These are phyloP conservation scores for Amazona finschi DNA, from an alignment of 2,797 vertebrate genomes.

Conservation along the genomic window DNA sequence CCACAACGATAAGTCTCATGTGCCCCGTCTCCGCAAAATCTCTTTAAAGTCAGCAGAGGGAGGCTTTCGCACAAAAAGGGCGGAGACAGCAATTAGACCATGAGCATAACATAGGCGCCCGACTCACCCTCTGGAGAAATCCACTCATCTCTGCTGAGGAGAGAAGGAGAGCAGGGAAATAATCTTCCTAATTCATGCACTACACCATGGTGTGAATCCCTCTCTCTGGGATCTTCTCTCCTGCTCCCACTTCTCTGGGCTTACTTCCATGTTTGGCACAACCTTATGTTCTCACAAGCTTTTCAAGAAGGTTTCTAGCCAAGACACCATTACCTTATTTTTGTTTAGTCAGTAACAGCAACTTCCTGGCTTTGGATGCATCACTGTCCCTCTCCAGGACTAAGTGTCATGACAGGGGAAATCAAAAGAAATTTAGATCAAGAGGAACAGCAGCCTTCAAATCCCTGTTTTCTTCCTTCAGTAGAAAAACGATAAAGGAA, in stretches of 20 bases:
- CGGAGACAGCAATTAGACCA: not conserved
- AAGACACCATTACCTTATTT: not conserved
- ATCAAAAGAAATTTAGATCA: not conserved
- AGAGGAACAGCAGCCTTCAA: not conserved
- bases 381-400: not conserved
- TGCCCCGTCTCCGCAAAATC: not conserved
- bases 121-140: not conserved
- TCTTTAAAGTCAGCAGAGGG: not conserved
- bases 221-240: not conserved
- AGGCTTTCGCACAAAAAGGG: not conserved
- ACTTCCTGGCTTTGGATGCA: not conserved
- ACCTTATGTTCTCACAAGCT: not conserved
- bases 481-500: not conserved
- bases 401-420: not conserved
- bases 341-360: not conserved
- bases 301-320: not conserved
- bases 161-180: not conserved
- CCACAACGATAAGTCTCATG: not conserved
- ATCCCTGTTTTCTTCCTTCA: not conserved
- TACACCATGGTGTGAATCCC: not conserved
- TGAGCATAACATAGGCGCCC: not conserved
- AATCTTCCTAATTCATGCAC: not conserved
- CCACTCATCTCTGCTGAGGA: not conserved
- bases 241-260: not conserved
- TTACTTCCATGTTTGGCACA: not conserved